phyloP scores from a whole-genome alignment of 2,113 vertebrate genomes.

The Petaurus breviceps region DNA sequence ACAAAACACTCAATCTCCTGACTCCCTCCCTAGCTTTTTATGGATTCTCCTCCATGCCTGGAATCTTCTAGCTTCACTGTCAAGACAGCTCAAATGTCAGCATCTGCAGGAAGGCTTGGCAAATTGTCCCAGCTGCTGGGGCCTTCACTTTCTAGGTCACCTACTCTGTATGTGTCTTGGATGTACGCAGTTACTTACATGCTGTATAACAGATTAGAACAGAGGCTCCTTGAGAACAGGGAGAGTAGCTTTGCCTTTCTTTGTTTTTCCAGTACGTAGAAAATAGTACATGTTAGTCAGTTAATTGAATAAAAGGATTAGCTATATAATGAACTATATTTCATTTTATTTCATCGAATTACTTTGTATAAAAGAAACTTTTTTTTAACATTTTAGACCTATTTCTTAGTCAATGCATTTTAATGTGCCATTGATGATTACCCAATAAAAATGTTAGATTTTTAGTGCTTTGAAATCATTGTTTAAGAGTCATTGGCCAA shows the following conservation, averaged over 20 bases:
- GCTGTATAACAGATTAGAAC: not conserved
- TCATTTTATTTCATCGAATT: not conserved
- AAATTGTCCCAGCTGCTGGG: not conserved
- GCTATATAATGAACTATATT: no score
- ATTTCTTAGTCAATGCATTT: not conserved
- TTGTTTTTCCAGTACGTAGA: not conserved
- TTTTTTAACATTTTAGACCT: not conserved
- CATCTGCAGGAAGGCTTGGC: not conserved
- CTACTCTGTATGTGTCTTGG: not conserved
- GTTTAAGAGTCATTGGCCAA: not conserved
- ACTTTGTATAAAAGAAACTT: not conserved
- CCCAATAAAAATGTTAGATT: not conserved
- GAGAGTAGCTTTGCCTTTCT: not conserved
- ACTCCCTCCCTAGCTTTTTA: not conserved
- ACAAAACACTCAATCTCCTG: not conserved
- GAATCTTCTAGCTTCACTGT: not conserved
- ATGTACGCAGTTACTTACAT: not conserved
- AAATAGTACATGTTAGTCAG: not conserved
- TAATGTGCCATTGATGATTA: not conserved
- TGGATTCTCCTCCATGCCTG: not conserved
- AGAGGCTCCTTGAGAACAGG: not conserved
- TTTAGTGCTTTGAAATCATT: slow-evolving; percentile 11
- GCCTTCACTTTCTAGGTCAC: not conserved
- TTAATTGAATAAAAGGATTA: not conserved
- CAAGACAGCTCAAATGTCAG: not conserved